Base-by-base conservation (phyloP, 2,797 vertebrate species). In the Lacerta bilineata region DNA sequence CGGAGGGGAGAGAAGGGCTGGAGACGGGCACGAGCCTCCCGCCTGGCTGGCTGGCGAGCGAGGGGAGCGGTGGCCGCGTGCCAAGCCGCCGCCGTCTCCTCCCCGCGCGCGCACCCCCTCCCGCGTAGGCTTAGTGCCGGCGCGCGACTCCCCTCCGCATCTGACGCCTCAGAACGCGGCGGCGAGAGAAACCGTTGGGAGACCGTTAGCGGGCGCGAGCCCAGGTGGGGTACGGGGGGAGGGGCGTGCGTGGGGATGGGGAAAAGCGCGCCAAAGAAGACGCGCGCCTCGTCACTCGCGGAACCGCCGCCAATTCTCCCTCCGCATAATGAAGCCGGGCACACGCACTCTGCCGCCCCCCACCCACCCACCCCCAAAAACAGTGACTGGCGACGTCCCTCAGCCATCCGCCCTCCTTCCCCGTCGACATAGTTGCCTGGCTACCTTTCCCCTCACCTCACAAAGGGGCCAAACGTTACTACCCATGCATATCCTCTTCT, bases 21-120 rank as follows among this genome's bases (percentile, higher is more conserved):
- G 89, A 77, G 87, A 86, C 79, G 81, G 59, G 74, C 39, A 69
- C 20, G 20, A 50, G 79, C 74, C 80, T 87, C 69, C 84, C 66
- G 81, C 82, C 91, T 80, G 55, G 41, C 83, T n/a, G 36, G 15
- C 46, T 55, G 50, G 74, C 69, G 15, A 76, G 69, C 85, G 0
- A 87, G 85, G 55, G 55, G 59, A 13, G 72, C 41, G 81, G 93
- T 84, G 81, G 39, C 84, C 83, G 69, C 78, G 33, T 88, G 80
- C 68, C 83, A n/a, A 85, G 50, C 50, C 50, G 50, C 50, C 50
- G 1, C 50, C 46, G 3, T 11, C 88, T 39, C 89, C 76, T 75
- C 80, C 89, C 78, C 88, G 87, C 0, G 11, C 25, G 90, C 89
- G 89, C 88, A 80, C 88, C 89, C 1, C 88, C 89, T 1, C 11